phyloP scores from a whole-genome alignment of 1,140 invertebrate genomes.

The Berghia stephanieae region DNA sequence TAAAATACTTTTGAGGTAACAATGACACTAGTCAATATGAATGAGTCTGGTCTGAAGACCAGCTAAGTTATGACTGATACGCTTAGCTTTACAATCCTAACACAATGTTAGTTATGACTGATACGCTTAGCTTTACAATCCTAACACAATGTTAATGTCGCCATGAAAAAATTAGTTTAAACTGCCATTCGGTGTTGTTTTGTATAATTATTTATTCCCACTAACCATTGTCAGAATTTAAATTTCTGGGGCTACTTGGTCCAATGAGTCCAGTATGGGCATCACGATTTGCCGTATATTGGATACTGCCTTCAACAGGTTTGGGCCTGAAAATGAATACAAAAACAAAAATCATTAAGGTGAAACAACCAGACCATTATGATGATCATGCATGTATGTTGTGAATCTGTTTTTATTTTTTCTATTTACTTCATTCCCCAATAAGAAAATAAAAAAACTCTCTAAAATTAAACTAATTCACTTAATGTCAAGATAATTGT shows the following conservation, averaged over 20 bases:
- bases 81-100: neutral
- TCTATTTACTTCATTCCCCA: neutral
- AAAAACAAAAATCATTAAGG: too few relatives aligned
- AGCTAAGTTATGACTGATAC: neutral
- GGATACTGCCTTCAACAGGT: neutral
- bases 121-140: neutral
- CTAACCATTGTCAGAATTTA: constrained; percentile 17
- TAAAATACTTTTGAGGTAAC: too few relatives aligned
- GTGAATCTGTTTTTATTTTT: neutral
- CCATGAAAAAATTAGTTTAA: too few relatives aligned
- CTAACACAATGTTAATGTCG: neutral
- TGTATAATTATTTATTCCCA: neutral
- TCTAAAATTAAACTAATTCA: too few relatives aligned
- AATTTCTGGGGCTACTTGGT: neutral
- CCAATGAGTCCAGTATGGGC: neutral
- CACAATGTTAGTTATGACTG: neutral
- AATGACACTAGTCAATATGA: too few relatives aligned
- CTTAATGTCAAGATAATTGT: too few relatives aligned
- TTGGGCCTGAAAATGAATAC: neutral
- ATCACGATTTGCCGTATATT: constrained; percentile 12
- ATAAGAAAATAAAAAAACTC: too few relatives aligned
- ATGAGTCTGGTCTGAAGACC: neutral
- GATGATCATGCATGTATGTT: neutral
- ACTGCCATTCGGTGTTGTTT: too few relatives aligned
- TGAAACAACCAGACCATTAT: too few relatives aligned